phyloP scores from a whole-genome alignment of 2,888 invertebrate genomes.

The Microctonus brassicae region DNA sequence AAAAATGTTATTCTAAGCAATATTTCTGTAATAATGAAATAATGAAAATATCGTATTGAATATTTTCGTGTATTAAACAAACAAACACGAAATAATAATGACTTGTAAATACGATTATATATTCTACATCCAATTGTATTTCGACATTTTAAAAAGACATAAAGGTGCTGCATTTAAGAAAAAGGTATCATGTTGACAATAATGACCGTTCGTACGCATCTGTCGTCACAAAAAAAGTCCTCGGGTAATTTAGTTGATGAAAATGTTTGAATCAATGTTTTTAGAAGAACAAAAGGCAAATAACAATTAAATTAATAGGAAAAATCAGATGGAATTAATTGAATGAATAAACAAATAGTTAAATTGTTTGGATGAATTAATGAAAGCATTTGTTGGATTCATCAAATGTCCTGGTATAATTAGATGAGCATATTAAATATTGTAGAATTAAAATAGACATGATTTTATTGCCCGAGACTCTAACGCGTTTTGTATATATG shows the following conservation, averaged over 20 bases:
- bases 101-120: not conserved
- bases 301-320: not conserved
- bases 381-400: constrained; percentile 7
- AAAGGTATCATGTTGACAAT: constrained; percentile 63
- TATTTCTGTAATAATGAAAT: constrained; percentile 50
- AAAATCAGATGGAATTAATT: constrained; percentile 25
- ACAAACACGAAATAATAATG: not conserved
- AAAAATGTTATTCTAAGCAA: constrained; percentile 53
- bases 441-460: constrained; percentile 11
- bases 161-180: constrained; percentile 57
- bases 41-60: constrained; percentile 3
- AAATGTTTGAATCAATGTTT: not conserved
- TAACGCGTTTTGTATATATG: constrained; percentile 51
- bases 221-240: constrained; percentile 50
- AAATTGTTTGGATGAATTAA: not conserved
- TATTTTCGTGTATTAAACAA: not conserved
- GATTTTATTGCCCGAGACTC: constrained; percentile 44
- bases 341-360: constrained; percentile 1
- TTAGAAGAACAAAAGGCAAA: not conserved
- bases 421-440: constrained; percentile 14
- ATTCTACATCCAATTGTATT: constrained; percentile 5
- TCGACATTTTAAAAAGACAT: constrained; percentile 38
- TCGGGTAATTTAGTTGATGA: constrained; percentile 47
- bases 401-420: constrained; percentile 12
- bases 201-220: constrained; percentile 61